Conservation (phyloP, 2,888 invertebrate species). For the Vandiemenella viatica region DNA sequence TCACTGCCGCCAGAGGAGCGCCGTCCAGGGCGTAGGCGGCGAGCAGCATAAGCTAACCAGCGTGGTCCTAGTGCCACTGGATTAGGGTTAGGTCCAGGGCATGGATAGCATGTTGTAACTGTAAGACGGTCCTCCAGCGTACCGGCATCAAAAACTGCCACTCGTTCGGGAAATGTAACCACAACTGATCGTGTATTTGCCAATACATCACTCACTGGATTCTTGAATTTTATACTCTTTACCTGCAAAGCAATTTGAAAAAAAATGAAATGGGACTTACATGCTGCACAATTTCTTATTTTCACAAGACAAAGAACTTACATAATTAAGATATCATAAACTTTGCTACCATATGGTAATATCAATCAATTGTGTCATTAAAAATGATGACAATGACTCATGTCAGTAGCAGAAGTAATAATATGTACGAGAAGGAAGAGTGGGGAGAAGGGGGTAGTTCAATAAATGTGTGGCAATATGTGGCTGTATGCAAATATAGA, state of each 20-base stretch:
- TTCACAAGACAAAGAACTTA: too few relatives aligned
- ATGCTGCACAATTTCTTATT: too few relatives aligned
- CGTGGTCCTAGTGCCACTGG: conserved; percentile 72
- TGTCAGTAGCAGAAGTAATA: too few relatives aligned
- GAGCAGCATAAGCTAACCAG: conserved; percentile 57
- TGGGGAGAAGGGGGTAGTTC: too few relatives aligned
- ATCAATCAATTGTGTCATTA: too few relatives aligned
- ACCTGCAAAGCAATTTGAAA: conserved; percentile 44
- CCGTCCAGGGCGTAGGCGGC: conserved; percentile 60
- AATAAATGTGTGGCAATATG: too few relatives aligned
- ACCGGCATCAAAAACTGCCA: conserved; percentile 81
- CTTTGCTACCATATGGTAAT: too few relatives aligned
- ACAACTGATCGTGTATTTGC: conserved; percentile 81
- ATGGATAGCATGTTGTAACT: conserved; percentile 75
- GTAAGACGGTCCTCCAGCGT: conserved; percentile 74
- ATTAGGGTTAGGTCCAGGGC: conserved; percentile 56
- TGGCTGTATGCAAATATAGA: too few relatives aligned
- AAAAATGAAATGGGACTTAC: too few relatives aligned
- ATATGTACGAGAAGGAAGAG: too few relatives aligned
- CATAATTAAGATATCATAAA: too few relatives aligned
- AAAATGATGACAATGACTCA: too few relatives aligned
- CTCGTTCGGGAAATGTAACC: conserved; percentile 75
- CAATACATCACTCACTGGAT: conserved; percentile 69
- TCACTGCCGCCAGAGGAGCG: conserved; percentile 52
- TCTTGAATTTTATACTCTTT: conserved; percentile 85